These are phyloP conservation scores for Eunapius fragilis DNA, from an alignment of 37 sponge, comb jelly and placozoan genomes.

Conservation along the genomic window DNA sequence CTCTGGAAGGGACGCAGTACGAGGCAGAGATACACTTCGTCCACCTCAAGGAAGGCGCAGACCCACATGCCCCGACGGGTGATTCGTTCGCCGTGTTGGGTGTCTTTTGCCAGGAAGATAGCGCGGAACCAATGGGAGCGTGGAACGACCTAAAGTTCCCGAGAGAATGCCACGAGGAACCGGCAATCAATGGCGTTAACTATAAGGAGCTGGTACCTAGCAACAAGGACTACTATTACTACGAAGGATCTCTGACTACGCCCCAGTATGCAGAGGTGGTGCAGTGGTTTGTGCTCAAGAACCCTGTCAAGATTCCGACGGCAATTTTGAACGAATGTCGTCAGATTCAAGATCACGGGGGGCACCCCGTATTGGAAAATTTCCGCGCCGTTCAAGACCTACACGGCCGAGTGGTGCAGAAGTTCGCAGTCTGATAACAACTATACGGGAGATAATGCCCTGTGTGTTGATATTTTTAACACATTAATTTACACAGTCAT, in stretches of 20 bases:
- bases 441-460: too few species aligned
- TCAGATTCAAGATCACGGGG: neutral
- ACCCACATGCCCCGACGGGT: neutral
- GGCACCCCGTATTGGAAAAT: neutral
- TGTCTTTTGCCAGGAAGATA: conserved; percentile 23
- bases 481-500: too few species aligned
- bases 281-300: conserved; percentile 69
- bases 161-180: neutral
- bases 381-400: conserved; percentile 20
- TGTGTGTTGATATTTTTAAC: too few species aligned
- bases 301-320: conserved; percentile 28
- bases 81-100: conserved; percentile 32
- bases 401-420: conserved; percentile 3
- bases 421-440: too few species aligned
- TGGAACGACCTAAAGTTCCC: conserved; percentile 12
- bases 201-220: conserved; percentile 29
- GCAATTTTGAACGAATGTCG: conserved; percentile 23
- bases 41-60: neutral
- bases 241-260: conserved; percentile 70
- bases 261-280: conserved; percentile 59
- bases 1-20: conserved; percentile 4
- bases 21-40: conserved; percentile 61
- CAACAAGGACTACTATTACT: conserved; percentile 41
- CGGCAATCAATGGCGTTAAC: neutral
- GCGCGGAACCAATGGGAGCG: neutral